A percentile compares a stretch with the other conserved stretches of the same genome.
These are phyloP conservation scores for Oryzias javanicus DNA, from an alignment of 2,113 vertebrate species.

Conservation along the genomic window DNA sequence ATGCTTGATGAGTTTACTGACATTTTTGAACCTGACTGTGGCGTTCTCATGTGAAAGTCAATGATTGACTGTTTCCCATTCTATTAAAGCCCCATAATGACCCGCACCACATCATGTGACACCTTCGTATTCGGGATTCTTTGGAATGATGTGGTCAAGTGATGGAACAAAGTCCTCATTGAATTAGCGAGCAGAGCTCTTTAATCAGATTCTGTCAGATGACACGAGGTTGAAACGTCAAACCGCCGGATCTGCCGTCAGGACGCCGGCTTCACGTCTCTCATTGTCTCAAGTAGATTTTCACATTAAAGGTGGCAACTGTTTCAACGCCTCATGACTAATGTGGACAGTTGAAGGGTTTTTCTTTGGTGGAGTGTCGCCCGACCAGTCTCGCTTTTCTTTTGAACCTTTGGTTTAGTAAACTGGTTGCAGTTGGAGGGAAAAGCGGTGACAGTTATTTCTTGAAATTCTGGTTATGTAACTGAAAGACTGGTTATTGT, in stretches of 20 bases:
- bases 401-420: slow-evolving; percentile 22
- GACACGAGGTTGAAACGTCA: slow-evolving; percentile 15
- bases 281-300: not conserved
- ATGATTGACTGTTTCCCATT: not conserved
- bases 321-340: not conserved
- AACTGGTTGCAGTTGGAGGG: slow-evolving; percentile 1
- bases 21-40: slow-evolving; percentile 1
- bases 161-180: slow-evolving; percentile 10
- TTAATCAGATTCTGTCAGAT: slow-evolving; percentile 30
- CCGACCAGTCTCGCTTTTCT: slow-evolving; percentile 43
- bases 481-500: slow-evolving; percentile 16
- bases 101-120: not conserved
- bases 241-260: not conserved
- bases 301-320: slow-evolving; percentile 4
- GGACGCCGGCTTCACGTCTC: not conserved
- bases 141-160: slow-evolving; percentile 5
- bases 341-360: slow-evolving; percentile 1
- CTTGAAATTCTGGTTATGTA: slow-evolving; percentile 61
- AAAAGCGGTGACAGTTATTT: not conserved
- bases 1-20: not conserved
- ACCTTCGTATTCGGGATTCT: not conserved
- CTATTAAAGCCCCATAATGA: not conserved
- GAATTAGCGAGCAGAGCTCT: slow-evolving; percentile 21
- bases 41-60: not conserved
- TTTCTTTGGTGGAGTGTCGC: slow-evolving; percentile 16